Percentiles rank a stretch among this genome's conserved stretches.
phyloP scores from a whole-genome alignment of 2,797 vertebrate species.

The Acanthornis magna region DNA sequence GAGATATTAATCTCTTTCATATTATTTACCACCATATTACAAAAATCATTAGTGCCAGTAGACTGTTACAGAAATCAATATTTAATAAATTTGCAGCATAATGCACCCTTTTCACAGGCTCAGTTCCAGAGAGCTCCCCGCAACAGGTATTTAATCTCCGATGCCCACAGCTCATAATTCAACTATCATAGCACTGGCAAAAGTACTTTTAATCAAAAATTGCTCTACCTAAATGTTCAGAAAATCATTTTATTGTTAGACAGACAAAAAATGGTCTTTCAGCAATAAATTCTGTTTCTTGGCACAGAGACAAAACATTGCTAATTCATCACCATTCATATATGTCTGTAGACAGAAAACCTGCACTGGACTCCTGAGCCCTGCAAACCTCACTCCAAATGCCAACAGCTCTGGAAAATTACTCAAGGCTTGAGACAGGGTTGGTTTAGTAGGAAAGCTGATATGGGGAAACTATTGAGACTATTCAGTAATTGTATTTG shows the following conservation, averaged over 20 bases:
- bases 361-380: not conserved
- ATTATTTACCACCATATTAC: slow-evolving; percentile 31
- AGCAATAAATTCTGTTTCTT: slow-evolving; percentile 8
- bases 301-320: slow-evolving; percentile 5
- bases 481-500: not conserved
- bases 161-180: slow-evolving; percentile 23
- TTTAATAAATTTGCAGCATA: slow-evolving; percentile 50
- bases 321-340: not conserved
- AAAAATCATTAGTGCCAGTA: slow-evolving; percentile 27
- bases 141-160: slow-evolving; percentile 16
- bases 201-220: slow-evolving; percentile 41
- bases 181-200: not conserved
- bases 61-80: slow-evolving; percentile 31
- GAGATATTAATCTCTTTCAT: slow-evolving; percentile 14
- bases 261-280: not conserved
- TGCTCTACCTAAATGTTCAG: slow-evolving; percentile 27
- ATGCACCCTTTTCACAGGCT: not conserved
- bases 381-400: not conserved
- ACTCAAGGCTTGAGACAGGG: not conserved
- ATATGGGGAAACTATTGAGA: not conserved
- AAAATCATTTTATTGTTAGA: slow-evolving; percentile 13
- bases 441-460: not conserved
- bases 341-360: not conserved
- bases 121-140: not conserved
- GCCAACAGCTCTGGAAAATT: not conserved